These are phyloP conservation scores for Botia almorhae DNA, from an alignment of 2,797 vertebrate species.

Conservation along the genomic window DNA sequence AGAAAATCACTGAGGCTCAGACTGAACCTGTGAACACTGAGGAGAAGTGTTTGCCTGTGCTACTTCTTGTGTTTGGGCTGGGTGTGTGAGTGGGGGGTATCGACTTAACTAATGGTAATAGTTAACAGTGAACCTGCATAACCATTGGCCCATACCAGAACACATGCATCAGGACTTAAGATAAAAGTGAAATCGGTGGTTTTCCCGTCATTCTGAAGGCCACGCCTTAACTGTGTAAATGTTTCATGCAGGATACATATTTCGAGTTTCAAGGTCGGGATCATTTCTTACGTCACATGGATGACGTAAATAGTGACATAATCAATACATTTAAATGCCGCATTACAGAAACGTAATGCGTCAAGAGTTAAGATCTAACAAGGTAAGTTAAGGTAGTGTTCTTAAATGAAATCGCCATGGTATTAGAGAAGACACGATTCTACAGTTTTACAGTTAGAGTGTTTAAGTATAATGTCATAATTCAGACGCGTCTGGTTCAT, in stretches of 20 bases:
- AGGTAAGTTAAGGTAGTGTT: too few relatives aligned
- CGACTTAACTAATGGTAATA: background rate
- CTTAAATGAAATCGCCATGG: too few relatives aligned
- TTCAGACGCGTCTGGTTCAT: too few relatives aligned
- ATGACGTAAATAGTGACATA: background rate
- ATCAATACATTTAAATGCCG: background rate
- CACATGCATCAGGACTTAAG: background rate
- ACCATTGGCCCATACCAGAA: background rate
- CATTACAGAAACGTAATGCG: too few relatives aligned
- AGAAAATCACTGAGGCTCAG: slow-evolving; percentile 55
- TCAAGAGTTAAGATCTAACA: too few relatives aligned
- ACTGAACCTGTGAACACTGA: slow-evolving; percentile 32
- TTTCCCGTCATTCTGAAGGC: background rate
- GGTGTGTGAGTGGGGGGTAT: background rate
- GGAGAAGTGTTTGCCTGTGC: slow-evolving; percentile 26
- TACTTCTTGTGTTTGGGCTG: slow-evolving; percentile 1
- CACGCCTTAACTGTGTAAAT: background rate
- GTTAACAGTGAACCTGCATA: background rate
- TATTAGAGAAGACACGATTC: too few relatives aligned
- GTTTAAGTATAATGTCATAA: too few relatives aligned
- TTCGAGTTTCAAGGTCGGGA: background rate
- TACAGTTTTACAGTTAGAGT: too few relatives aligned
- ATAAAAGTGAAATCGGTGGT: background rate
- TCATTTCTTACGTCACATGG: background rate
- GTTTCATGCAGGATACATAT: background rate